These are phyloP conservation scores for Silurus asotus DNA, from an alignment of 2,113 vertebrate genomes.

Conservation along the genomic window DNA sequence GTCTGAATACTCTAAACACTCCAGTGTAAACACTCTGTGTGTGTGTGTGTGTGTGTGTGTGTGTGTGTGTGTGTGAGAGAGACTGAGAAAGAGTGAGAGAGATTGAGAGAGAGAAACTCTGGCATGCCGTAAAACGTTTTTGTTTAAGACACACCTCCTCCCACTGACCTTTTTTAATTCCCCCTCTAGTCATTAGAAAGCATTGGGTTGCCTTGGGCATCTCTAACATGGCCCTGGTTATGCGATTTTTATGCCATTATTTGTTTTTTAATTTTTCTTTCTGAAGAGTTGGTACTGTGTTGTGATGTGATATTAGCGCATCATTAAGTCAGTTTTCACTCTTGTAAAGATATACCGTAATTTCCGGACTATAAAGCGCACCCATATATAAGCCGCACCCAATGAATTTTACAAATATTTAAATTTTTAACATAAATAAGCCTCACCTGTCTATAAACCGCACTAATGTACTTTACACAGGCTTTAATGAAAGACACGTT, in stretches of 20 bases:
- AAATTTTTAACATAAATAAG: too few relatives aligned
- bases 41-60: not conserved
- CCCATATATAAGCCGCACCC: too few relatives aligned
- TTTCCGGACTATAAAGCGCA: too few relatives aligned
- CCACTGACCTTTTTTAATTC: conserved; percentile 42
- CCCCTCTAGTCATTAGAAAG: not conserved
- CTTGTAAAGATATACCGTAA: not conserved
- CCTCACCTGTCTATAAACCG: too few relatives aligned
- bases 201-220: not conserved
- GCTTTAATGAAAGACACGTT: too few relatives aligned
- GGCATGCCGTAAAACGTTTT: conserved; percentile 25
- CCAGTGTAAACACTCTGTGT: conserved; percentile 14
- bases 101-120: not conserved
- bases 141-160: conserved; percentile 36
- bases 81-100: too few relatives aligned
- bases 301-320: not conserved
- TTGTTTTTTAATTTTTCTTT: not conserved
- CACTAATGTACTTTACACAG: too few relatives aligned
- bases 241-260: too few relatives aligned
- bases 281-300: not conserved
- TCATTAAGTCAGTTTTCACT: not conserved
- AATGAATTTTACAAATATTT: too few relatives aligned
- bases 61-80: not conserved
- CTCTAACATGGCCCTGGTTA: not conserved
- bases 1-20: not conserved